A percentile compares a stretch with the other conserved stretches of the same genome.
Conservation (phyloP, 1,140 invertebrate species). For the Caenorhabditis brenneri region DNA sequence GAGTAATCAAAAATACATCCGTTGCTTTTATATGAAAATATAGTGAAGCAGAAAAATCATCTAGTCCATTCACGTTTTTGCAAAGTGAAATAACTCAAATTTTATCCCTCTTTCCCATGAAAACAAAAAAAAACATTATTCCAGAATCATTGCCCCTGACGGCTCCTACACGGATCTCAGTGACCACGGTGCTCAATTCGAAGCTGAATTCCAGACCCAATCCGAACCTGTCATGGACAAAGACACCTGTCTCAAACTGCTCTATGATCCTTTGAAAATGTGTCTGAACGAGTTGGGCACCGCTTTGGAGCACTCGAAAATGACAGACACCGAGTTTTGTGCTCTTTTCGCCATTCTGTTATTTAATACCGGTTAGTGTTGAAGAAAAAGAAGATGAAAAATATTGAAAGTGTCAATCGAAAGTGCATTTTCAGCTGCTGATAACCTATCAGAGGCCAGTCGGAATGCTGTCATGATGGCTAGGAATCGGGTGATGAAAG, state of each 20-base stretch:
- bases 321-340: constrained; percentile 37
- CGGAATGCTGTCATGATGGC: not conserved
- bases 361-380: constrained; percentile 6
- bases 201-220: not conserved
- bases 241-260: constrained; percentile 4
- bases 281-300: constrained; percentile 15
- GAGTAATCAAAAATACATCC: too few species aligned
- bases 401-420: not conserved
- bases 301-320: constrained; percentile 1
- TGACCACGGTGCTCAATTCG: constrained; percentile 16
- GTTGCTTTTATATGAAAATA: too few species aligned
- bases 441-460: not conserved
- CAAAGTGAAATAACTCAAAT: too few species aligned
- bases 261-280: not conserved
- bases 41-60: too few species aligned
- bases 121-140: too few species aligned
- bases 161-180: not conserved
- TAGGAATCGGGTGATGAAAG: constrained; percentile 23
- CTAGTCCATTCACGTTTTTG: too few species aligned
- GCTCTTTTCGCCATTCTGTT: constrained; percentile 15
- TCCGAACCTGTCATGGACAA: not conserved
- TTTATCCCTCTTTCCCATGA: too few species aligned
- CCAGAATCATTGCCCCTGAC: constrained; percentile 17
- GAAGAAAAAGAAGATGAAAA: too few species aligned
- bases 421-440: constrained; percentile 33